Evolutionary conservation across 2,888 invertebrate genomes (phyloP), one percentile per base, ranked within the genome.

Genomic region (Drosophila paramelanica): DNA sequence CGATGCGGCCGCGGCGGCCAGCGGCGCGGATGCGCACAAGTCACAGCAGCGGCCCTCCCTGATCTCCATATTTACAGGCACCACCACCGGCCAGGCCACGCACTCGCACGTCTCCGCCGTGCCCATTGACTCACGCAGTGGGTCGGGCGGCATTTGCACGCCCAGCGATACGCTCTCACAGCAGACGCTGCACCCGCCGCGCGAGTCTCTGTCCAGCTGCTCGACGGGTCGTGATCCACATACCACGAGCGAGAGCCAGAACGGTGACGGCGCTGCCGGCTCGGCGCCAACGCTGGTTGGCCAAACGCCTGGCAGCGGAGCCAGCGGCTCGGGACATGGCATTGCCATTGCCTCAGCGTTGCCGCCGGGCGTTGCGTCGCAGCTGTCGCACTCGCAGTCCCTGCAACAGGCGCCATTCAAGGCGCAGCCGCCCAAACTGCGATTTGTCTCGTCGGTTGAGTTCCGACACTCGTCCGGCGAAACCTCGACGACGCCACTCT

Each of bases 381-480:
- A 94, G 90, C 89, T 94, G 85, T 73, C 92, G 3, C 92, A 93
- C 73, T 93, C 93, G 3, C 91, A 92, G 73, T 92, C 93, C 13
- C 60, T 92, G 45, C 92, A 92, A 66, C 92, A 93, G 67, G 90
- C 90, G 27, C 92, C 92, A 0, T 92, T 91, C 56, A 92, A 92
- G 70, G 91, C 90, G 0, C 92, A 92, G 67, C 92, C 94, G 87
- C 95, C 96, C 74, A 96, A 96, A 93, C 93, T 96, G 76, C 95
- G 96, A 81, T 96, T 96, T 93, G 96, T 96, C 61, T 95, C 96
- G 73, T 96, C 96, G 49, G 96, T 97, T 85, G 96, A 96, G 92
- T 95, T 95, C 92, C 96, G 95, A 90, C 94, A 96, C 91, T 95
- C 95, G 71, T 95, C 96, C 92, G 97, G 96, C 49, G 97, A 96